Conservation (phyloP, 2,888 invertebrate species). For the Nephrotoma appendiculata region DNA sequence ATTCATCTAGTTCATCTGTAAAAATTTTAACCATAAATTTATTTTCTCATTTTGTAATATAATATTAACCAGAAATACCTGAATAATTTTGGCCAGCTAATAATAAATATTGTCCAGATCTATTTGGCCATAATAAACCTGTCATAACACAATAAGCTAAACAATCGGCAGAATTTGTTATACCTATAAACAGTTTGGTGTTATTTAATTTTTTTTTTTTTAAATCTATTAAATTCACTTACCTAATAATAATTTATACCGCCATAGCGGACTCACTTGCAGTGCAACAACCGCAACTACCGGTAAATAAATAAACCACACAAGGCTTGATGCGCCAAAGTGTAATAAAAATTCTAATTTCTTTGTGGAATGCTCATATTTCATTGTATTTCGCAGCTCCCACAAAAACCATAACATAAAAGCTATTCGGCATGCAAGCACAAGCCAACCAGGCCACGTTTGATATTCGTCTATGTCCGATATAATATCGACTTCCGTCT, state of each 20-base stretch:
- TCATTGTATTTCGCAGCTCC: slow-evolving; percentile 58
- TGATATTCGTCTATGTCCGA: slow-evolving; percentile 96
- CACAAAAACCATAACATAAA: slow-evolving; percentile 83
- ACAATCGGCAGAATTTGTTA: slow-evolving; percentile 90
- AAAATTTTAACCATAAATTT: slow-evolving; percentile 18
- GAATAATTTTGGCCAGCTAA: slow-evolving; percentile 56
- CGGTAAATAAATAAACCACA: slow-evolving; percentile 96
- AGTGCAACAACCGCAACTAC: slow-evolving; percentile 85
- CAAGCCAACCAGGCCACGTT: slow-evolving; percentile 94
- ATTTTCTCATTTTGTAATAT: slow-evolving; percentile 2
- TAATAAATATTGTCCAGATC: slow-evolving; percentile 82
- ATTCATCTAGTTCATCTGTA: slow-evolving; percentile 75
- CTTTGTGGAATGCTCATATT: slow-evolving; percentile 62
- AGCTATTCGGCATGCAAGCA: slow-evolving; percentile 65
- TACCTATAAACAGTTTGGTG: slow-evolving; percentile 43
- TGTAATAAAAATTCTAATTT: slow-evolving; percentile 89
- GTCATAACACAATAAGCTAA: slow-evolving; percentile 91
- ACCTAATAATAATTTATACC: slow-evolving; percentile 78
- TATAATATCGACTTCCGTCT: slow-evolving; percentile 93
- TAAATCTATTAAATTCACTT: not conserved
- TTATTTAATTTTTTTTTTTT: not conserved
- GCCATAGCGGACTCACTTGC: slow-evolving; percentile 88
- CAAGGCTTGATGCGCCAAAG: slow-evolving; percentile 92
- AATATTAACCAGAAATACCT: slow-evolving; percentile 27
- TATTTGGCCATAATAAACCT: slow-evolving; percentile 89